Evolutionary conservation across 2,113 vertebrate genomes (phyloP).

Genomic region (Mesembrinibis cayennensis): DNA sequence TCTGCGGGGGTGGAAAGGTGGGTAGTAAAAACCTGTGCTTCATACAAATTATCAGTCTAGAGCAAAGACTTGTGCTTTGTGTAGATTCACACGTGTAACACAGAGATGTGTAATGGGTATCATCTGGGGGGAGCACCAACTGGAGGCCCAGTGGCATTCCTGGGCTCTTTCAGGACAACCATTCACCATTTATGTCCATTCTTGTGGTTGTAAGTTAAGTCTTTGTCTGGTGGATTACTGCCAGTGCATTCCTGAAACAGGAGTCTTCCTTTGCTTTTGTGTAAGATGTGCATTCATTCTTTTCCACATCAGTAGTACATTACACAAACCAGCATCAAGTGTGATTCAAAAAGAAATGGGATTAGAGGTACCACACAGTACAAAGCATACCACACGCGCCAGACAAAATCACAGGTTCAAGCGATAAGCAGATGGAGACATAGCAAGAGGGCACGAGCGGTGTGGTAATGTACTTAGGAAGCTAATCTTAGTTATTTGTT

Average conservation of each 20-base stretch:
- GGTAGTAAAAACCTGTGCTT: neutral
- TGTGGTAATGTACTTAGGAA: neutral
- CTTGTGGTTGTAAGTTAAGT: neutral
- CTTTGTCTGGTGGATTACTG: neutral
- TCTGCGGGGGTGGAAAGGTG: neutral
- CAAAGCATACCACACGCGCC: constrained; percentile 48
- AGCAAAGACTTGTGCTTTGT: neutral
- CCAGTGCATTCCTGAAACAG: constrained; percentile 37
- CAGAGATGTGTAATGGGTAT: fast-evolving
- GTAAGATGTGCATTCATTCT: neutral
- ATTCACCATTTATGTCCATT: neutral
- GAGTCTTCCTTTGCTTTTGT: neutral
- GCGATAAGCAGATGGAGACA: neutral
- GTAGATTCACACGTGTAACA: fast-evolving
- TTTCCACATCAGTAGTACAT: constrained; percentile 25
- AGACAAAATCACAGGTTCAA: neutral
- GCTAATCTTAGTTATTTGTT: neutral
- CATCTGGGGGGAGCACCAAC: neutral
- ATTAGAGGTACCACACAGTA: constrained; percentile 38
- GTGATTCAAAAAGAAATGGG: neutral
- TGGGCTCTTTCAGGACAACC: neutral
- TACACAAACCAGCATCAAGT: neutral
- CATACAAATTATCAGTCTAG: fast-evolving
- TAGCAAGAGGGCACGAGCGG: neutral
- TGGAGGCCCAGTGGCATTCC: neutral